Evolutionary conservation across 2,113 vertebrate species (phyloP).

Genomic region (Regulus satrapa): DNA sequence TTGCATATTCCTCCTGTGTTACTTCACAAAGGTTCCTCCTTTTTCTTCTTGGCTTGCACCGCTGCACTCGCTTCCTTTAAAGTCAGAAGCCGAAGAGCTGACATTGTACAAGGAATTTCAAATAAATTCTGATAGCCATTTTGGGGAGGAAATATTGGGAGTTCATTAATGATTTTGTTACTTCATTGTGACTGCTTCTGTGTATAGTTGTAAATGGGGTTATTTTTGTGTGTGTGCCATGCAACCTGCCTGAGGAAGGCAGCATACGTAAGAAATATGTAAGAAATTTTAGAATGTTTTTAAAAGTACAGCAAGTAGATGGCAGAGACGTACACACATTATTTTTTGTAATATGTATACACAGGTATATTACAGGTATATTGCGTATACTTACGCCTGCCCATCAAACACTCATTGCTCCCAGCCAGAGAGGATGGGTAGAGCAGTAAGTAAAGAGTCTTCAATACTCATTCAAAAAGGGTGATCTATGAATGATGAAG

Average conservation of each 20-base stretch:
- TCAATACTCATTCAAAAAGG: not conserved
- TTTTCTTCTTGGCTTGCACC: constrained; percentile 7
- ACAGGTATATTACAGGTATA: not conserved
- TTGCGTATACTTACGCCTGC: not conserved
- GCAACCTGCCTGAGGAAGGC: not conserved
- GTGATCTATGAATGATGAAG: not conserved
- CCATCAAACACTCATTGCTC: not conserved
- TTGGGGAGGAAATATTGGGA: not conserved
- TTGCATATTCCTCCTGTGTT: not conserved
- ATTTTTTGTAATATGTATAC: not conserved
- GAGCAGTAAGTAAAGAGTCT: not conserved
- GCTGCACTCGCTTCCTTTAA: not conserved
- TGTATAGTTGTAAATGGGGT: not conserved
- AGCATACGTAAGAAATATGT: not conserved
- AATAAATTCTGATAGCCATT: not conserved
- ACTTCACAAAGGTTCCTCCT: not conserved
- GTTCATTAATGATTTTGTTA: not conserved
- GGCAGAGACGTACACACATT: not conserved
- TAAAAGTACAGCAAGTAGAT: not conserved
- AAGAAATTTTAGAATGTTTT: not conserved
- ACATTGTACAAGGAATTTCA: not conserved
- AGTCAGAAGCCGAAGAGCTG: not conserved
- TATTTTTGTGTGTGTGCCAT: not conserved
- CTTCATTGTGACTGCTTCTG: not conserved
- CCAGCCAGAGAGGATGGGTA: not conserved